Base-by-base conservation (phyloP, 2,797 vertebrate species). In the Sebastes matsubarae region DNA sequence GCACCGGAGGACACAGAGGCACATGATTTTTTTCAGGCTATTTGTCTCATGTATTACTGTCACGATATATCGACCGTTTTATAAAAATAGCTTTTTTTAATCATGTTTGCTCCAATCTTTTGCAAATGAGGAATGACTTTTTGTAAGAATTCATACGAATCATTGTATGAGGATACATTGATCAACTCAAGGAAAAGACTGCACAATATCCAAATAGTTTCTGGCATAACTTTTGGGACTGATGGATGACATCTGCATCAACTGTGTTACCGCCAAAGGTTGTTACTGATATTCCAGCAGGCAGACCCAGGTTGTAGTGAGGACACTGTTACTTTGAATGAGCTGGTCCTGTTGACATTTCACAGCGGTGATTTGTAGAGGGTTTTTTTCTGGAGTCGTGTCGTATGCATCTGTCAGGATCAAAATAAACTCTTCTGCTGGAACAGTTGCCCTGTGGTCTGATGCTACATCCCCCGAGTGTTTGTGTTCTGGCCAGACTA, bases 381-480 rank as follows among this genome's bases (percentile, higher is more conserved):
- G 68, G 1, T 22, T 38, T 30, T 34, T 63, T 14, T 57, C 32
- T 73, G 30, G 36, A 71, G 59, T 70, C n/a, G 34, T 80, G 75
- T 81, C 50, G 46, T 65, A 30, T 6, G n/a, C 78, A 70, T 89
- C 82, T 75, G 78, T 75, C 68, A 3, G n/a, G 36, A 68, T 77
- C 70, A 57, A 81, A 92, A 92, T 91, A 91, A 88, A 83, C 81
- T 50, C 57, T 52, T 70, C n/a, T 20, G 66, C 72, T 66, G 67
- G 54, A 81, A 70, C 75, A 34, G 68, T 30, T 50, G 65, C 38
- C 77, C 42, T 76, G 46, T 30, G 65, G 32, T 71, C 86, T 30
- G 75, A 72, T 38, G 72, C 72, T 54, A 22, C 81, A 36, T 70
- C 46, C 76, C 55, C 68, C 1, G 25, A 75, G 77, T 73, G 84